Evolutionary conservation across 1,140 invertebrate species (phyloP), one percentile per base, ranked within the genome.

Genomic region (Pseudachorutes palmiensis): DNA sequence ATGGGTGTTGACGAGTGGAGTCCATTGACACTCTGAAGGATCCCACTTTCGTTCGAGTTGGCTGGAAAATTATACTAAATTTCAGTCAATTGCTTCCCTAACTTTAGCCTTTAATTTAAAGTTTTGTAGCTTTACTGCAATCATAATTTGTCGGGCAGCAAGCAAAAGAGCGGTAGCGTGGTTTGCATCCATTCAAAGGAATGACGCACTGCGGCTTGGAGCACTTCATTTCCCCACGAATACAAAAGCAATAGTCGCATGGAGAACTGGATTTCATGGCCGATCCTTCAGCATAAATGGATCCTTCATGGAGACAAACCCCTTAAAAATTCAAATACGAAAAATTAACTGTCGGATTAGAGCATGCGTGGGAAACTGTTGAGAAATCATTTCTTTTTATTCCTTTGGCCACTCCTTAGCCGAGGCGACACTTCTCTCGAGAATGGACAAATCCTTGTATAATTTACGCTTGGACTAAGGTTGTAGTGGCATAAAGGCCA

Each of bases 161-260:
- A 2, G 87, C 85, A 62, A 87, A 86, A 19, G 85, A 81, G 0
- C 85, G 80, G 74, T 88, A 90, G 26, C 79, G 76, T 0, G 84
- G 83, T 32, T 79, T 82, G 75, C 91, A 94, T 28, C 88, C 90
- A 2, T 85, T 82, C 9, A 91, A 80, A 0, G 87, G 83, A n/a
- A 91, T 80, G 66, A 91, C 79, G 78, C 91, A 94, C 75, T 86
- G 85, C 0, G 91, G 91, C 70, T 85, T 82, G 29, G 92, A 86
- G 76, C 91, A 94, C 71, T 84, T 85, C 74, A 89, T 83, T 61
- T 82, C 79, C 3, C 89, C 90, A 70, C 80, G 80, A 65, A 92
- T 87, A 75, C 91, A 94, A 78, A 90, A 94, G 78, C 91, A 94
- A 76, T 91, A 90, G 78, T 91, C 87, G 79, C 91, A 94, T 2